Percentiles rank a stretch among this genome's conserved stretches.
Conservation (phyloP, 2,797 vertebrate genomes). For the Esox masquinongy region DNA sequence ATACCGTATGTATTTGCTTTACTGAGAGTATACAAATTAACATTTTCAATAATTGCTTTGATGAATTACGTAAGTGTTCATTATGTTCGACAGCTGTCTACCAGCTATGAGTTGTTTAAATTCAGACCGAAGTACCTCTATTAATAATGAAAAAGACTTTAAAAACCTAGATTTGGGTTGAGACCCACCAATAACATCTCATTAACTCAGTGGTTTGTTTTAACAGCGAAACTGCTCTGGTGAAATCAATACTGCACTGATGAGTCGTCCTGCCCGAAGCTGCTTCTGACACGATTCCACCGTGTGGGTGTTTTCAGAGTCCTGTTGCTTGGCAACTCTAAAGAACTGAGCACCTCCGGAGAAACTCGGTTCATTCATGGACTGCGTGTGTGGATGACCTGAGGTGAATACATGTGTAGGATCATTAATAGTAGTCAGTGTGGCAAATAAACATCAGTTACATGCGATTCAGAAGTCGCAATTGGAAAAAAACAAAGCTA, state of each 20-base stretch:
- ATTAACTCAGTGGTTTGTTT: not conserved
- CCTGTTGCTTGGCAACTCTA: conserved; percentile 69
- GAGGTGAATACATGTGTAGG: conserved; percentile 34
- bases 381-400: conserved; percentile 40
- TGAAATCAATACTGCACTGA: not conserved
- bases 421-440: not conserved
- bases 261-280: conserved; percentile 16
- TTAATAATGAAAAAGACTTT: too few relatives aligned
- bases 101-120: too few relatives aligned
- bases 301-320: conserved; percentile 66
- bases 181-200: not conserved
- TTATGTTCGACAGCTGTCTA: not conserved
- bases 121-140: too few relatives aligned
- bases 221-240: not conserved
- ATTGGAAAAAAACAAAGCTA: too few relatives aligned
- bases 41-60: too few relatives aligned
- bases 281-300: conserved; percentile 46
- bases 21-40: too few relatives aligned
- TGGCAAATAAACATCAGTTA: not conserved
- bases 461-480: too few relatives aligned
- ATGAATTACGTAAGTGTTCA: not conserved
- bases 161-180: too few relatives aligned
- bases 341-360: conserved; percentile 42
- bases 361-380: conserved; percentile 13
- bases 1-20: too few relatives aligned